Percentiles rank a stretch among this genome's conserved stretches.
These are phyloP conservation scores for Neostethus bicornis DNA, from an alignment of 2,797 vertebrate species.

Conservation along the genomic window DNA sequence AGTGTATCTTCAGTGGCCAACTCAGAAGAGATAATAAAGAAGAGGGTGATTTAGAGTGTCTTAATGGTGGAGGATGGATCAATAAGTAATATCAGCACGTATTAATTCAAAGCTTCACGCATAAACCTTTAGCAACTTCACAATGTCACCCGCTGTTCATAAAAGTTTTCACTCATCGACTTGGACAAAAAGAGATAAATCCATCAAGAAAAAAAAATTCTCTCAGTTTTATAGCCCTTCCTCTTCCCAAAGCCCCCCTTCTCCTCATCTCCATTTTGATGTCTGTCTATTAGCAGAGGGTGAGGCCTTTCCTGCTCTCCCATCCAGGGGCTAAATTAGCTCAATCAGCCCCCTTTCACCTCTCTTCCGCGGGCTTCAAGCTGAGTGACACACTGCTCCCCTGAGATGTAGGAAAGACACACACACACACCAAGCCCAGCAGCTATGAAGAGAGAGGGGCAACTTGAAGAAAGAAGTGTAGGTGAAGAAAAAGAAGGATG, in stretches of 20 bases:
- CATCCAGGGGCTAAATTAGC: slow-evolving; percentile 83
- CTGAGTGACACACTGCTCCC: slow-evolving; percentile 77
- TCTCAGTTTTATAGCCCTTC: slow-evolving; percentile 71
- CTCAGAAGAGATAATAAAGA: slow-evolving; percentile 73
- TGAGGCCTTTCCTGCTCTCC: slow-evolving; percentile 79
- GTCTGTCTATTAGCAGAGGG: slow-evolving; percentile 81
- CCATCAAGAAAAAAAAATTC: slow-evolving; percentile 70
- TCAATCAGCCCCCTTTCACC: slow-evolving; percentile 83
- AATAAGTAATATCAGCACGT: slow-evolving; percentile 82
- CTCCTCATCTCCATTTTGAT: slow-evolving; percentile 81
- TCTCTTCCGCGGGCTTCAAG: slow-evolving; percentile 70
- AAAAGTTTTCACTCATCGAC: slow-evolving; percentile 74
- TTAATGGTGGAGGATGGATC: slow-evolving; percentile 81
- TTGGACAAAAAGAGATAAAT: slow-evolving; percentile 76
- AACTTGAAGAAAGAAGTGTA: slow-evolving; percentile 21
- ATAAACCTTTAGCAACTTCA: slow-evolving; percentile 82
- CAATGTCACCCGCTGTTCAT: slow-evolving; percentile 84
- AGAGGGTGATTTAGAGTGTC: slow-evolving; percentile 68
- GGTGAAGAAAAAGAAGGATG: slow-evolving; percentile 28
- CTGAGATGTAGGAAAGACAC: slow-evolving; percentile 45
- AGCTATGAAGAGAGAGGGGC: slow-evolving; percentile 19
- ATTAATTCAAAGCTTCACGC: slow-evolving; percentile 77
- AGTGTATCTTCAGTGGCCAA: slow-evolving; percentile 61
- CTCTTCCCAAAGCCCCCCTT: slow-evolving; percentile 33
- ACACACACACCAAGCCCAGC: slow-evolving; percentile 30